phyloP scores from a whole-genome alignment of 2,113 vertebrate genomes.

The Forbesichthys papilliferus region DNA sequence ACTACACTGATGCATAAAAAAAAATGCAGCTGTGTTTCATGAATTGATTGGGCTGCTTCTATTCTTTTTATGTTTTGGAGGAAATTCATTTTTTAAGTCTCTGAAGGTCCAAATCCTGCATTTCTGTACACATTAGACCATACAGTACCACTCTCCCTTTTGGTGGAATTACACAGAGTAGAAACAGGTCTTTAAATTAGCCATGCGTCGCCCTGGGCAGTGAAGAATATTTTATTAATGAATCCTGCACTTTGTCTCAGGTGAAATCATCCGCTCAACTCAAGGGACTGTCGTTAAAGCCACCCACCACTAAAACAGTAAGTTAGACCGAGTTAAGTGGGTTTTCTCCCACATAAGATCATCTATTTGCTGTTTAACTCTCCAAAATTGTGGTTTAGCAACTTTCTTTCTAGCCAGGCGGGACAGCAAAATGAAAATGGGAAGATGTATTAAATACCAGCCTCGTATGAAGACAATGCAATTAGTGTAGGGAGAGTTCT shows the following conservation, averaged over 20 bases:
- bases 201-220: conserved; percentile 41
- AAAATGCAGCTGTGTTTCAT: too few species aligned
- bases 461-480: conserved; percentile 27
- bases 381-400: conserved; percentile 23
- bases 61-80: neutral
- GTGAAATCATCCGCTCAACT: conserved; percentile 46
- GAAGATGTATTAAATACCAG: conserved; percentile 34
- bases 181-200: conserved; percentile 53
- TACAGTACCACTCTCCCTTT: conserved; percentile 5
- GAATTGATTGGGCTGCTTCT: too few species aligned
- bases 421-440: conserved; percentile 32
- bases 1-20: too few species aligned
- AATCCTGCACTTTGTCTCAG: conserved; percentile 58
- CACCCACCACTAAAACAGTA: conserved; percentile 41
- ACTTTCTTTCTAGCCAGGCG: conserved; percentile 30
- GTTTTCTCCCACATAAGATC: conserved; percentile 45
- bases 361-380: conserved; percentile 36
- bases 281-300: conserved; percentile 37
- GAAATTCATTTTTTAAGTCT: conserved; percentile 22
- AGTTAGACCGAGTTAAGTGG: conserved; percentile 41
- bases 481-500: conserved; percentile 37
- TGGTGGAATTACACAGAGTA: conserved; percentile 35
- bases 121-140: neutral
- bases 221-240: conserved; percentile 70
- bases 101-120: conserved; percentile 26